These are phyloP conservation scores for Polyodon spathula DNA, from an alignment of 2,113 vertebrate species.

Conservation along the genomic window DNA sequence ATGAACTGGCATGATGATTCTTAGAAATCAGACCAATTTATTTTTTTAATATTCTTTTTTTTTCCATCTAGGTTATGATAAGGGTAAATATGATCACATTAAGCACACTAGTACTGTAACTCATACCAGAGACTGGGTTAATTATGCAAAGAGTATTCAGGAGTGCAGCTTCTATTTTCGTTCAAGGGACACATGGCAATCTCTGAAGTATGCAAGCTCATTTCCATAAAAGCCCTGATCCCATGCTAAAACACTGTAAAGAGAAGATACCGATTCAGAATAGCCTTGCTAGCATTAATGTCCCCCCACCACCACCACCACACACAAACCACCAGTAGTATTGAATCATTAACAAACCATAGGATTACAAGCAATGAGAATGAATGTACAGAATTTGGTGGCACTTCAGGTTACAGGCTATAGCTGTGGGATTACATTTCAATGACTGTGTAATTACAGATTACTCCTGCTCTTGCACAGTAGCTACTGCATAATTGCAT, in stretches of 20 bases:
- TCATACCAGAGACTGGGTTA: neutral
- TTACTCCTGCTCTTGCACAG: too few relatives aligned
- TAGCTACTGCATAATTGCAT: too few relatives aligned
- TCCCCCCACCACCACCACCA: too few relatives aligned
- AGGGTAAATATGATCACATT: neutral
- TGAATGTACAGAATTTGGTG: too few relatives aligned
- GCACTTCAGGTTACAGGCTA: too few relatives aligned
- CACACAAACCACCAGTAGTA: too few relatives aligned
- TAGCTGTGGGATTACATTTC: too few relatives aligned
- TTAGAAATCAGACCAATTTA: neutral
- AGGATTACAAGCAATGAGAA: too few relatives aligned
- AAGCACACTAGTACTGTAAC: neutral
- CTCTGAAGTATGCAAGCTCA: neutral
- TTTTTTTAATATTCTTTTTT: neutral
- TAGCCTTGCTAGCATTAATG: too few relatives aligned
- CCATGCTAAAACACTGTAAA: neutral
- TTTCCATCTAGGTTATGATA: neutral
- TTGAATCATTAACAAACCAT: too few relatives aligned
- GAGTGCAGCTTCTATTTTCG: conserved; percentile 1
- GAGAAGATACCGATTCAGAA: neutral
- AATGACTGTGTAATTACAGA: too few relatives aligned
- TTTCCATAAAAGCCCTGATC: neutral
- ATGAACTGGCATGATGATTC: neutral
- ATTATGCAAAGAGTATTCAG: conserved; percentile 8
- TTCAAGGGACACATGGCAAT: neutral